These are phyloP conservation scores for Therioaphis trifolii DNA, from an alignment of 2,888 invertebrate genomes.

Conservation along the genomic window DNA sequence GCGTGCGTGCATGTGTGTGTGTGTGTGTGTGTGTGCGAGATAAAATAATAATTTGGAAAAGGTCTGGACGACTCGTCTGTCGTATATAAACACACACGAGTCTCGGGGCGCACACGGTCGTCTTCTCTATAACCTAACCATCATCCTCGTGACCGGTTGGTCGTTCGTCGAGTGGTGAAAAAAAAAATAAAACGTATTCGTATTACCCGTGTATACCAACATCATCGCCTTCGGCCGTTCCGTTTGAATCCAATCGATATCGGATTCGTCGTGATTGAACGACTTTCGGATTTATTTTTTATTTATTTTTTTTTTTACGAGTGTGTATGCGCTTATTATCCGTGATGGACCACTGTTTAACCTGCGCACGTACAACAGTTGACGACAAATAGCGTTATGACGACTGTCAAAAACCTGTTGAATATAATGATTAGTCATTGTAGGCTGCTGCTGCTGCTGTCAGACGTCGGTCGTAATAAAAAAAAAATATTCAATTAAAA, in stretches of 20 bases:
- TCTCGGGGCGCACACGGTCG: not conserved
- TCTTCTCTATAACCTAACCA: not conserved
- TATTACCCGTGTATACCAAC: too few species aligned
- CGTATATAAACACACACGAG: too few species aligned
- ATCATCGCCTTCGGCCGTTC: not conserved
- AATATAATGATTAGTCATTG: constrained; percentile 1
- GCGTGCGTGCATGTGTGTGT: not conserved
- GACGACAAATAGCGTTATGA: not conserved
- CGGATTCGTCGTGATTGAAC: constrained; percentile 17
- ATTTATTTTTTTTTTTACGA: not conserved
- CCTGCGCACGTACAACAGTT: not conserved
- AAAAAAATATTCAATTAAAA: too few species aligned
- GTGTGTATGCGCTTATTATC: not conserved
- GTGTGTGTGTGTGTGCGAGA: not conserved
- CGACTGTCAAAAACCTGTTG: constrained; percentile 6
- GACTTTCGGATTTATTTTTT: constrained; percentile 50
- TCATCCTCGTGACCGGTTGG: not conserved
- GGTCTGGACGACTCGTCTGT: not conserved
- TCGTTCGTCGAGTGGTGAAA: not conserved
- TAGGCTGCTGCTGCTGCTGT: not conserved
- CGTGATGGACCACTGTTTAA: not conserved
- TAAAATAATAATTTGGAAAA: not conserved
- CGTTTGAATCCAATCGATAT: not conserved
- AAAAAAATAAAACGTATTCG: not conserved
- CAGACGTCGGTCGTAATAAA: not conserved